Percentiles rank a stretch among this genome's conserved stretches.
These are phyloP conservation scores for Pachyrhynchus sulphureomaculatus DNA, from an alignment of 1,140 invertebrate species.

Conservation along the genomic window DNA sequence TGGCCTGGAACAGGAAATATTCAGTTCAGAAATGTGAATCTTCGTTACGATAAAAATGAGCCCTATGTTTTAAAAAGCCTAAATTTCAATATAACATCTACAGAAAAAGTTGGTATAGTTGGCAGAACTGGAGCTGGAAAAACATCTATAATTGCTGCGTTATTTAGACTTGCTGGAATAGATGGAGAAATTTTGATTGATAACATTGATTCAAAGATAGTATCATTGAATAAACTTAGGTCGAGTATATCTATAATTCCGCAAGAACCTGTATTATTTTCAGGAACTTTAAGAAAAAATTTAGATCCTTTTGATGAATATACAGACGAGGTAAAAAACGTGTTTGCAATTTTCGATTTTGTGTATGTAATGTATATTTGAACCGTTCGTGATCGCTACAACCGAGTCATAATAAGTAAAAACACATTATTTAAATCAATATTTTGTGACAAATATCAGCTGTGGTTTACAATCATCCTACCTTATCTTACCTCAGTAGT, in stretches of 20 bases:
- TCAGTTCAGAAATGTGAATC: slow-evolving; percentile 54
- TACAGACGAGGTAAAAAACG: slow-evolving; percentile 74
- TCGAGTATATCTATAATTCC: too few species aligned
- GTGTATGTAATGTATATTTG: slow-evolving; percentile 64
- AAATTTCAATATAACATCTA: slow-evolving; percentile 59
- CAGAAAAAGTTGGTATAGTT: too few species aligned
- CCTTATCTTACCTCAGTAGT: too few species aligned
- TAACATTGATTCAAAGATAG: slow-evolving; percentile 54
- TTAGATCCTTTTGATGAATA: too few species aligned
- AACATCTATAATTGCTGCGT: slow-evolving; percentile 70
- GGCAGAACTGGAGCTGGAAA: too few species aligned
- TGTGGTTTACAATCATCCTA: too few species aligned
- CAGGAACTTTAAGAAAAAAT: too few species aligned
- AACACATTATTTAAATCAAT: too few species aligned
- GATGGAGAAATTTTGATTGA: slow-evolving; percentile 67
- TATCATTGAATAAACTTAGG: slow-evolving; percentile 60
- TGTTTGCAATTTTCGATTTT: slow-evolving; percentile 66
- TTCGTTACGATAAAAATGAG: slow-evolving; percentile 67
- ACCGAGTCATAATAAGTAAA: too few species aligned
- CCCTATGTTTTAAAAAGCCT: slow-evolving; percentile 66
- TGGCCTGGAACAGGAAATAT: slow-evolving; percentile 41
- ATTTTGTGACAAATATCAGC: too few species aligned
- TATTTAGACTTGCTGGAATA: slow-evolving; percentile 66
- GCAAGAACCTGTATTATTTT: too few species aligned
- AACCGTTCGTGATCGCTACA: slow-evolving; percentile 66